These are phyloP conservation scores for Sigmodon hispidus DNA, from an alignment of 2,113 vertebrate genomes.

Conservation along the genomic window DNA sequence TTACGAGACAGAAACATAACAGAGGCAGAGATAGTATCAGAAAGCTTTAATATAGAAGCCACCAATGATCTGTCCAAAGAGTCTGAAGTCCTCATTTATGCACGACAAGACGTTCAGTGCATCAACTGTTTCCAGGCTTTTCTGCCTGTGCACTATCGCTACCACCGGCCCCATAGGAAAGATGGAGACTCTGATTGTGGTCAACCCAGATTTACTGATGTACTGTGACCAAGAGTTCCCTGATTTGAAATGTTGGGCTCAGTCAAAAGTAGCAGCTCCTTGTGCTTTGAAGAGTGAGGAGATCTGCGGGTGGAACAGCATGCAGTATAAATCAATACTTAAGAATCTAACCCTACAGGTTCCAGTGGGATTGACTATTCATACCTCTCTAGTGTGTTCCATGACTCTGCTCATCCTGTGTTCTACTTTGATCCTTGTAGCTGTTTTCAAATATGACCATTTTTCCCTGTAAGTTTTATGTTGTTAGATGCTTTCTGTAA, in stretches of 20 bases:
- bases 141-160: constrained; percentile 92
- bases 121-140: constrained; percentile 78
- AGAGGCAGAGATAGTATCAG: constrained; percentile 88
- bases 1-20: constrained; percentile 87
- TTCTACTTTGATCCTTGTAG: constrained; percentile 85
- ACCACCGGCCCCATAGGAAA: constrained; percentile 87
- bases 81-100: constrained; percentile 86
- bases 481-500: constrained; percentile 48
- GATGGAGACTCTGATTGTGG: constrained; percentile 62
- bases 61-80: constrained; percentile 89
- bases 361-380: constrained; percentile 90
- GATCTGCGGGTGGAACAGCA: constrained; percentile 83
- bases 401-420: constrained; percentile 90
- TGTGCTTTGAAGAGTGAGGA: constrained; percentile 64
- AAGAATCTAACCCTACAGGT: constrained; percentile 83
- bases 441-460: constrained; percentile 87
- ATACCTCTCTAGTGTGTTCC: constrained; percentile 85
- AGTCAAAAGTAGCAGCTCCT: constrained; percentile 80
- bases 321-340: constrained; percentile 71
- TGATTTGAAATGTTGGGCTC: constrained; percentile 77
- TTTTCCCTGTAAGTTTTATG: constrained; percentile 71
- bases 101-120: constrained; percentile 73
- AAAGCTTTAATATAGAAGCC: constrained; percentile 89
- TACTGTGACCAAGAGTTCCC: constrained; percentile 85
- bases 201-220: constrained; percentile 89